phyloP scores from a whole-genome alignment of 2,113 vertebrate genomes.

The Camelus bactrianus region DNA sequence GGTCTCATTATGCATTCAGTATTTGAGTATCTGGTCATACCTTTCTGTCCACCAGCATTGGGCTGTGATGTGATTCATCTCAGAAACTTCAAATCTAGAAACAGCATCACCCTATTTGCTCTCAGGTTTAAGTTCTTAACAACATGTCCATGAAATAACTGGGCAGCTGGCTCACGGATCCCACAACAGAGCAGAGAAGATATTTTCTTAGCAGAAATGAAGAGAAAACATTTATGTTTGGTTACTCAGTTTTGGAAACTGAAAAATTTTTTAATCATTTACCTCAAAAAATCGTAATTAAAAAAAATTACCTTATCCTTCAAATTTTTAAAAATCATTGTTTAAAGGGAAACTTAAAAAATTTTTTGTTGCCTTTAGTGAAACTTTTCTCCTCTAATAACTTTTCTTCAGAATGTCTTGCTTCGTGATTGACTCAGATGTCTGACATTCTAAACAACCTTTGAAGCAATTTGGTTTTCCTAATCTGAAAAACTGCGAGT shows the following conservation, averaged over 20 bases:
- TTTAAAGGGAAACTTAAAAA: not conserved
- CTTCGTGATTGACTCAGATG: not conserved
- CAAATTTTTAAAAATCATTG: no score
- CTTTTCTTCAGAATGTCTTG: not conserved
- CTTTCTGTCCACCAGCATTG: not conserved
- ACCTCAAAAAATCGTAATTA: not conserved
- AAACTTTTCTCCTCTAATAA: not conserved
- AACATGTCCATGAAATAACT: not conserved
- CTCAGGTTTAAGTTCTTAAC: not conserved
- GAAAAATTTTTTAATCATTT: not conserved
- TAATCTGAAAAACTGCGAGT: constrained; percentile 21
- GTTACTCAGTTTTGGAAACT: not conserved
- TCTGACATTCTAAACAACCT: not conserved
- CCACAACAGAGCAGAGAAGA: not conserved
- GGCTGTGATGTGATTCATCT: not conserved
- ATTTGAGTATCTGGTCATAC: not conserved
- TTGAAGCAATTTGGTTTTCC: constrained; percentile 42
- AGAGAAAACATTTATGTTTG: not conserved
- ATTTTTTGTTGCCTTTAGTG: not conserved
- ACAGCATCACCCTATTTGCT: not conserved
- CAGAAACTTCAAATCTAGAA: not conserved
- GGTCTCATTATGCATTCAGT: not conserved
- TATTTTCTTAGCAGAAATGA: not conserved
- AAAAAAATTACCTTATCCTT: no score
- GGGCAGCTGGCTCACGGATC: not conserved